phyloP scores from a whole-genome alignment of 2,888 invertebrate species.

The Myopa testacea region DNA sequence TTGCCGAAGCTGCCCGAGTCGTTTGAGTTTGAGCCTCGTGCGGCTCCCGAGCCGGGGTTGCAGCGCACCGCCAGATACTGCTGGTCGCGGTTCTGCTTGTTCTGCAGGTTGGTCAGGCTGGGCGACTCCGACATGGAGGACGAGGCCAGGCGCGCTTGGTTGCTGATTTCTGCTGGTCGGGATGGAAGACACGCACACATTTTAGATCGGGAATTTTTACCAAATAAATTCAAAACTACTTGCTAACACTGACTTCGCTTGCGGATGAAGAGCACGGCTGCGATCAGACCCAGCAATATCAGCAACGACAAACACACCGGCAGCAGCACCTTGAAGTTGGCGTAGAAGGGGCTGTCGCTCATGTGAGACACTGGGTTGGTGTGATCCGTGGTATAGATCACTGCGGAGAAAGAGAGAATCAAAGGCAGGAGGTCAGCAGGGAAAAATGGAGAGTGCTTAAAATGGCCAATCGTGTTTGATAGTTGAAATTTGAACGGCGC shows the following conservation, averaged over 20 bases:
- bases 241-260: slow-evolving; percentile 74
- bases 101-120: slow-evolving; percentile 82
- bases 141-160: slow-evolving; percentile 67
- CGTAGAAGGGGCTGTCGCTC: slow-evolving; percentile 75
- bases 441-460: not conserved
- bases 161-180: slow-evolving; percentile 66
- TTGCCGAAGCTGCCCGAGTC: slow-evolving; percentile 72
- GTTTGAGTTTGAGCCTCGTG: slow-evolving; percentile 67
- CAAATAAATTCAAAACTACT: not conserved
- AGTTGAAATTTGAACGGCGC: not conserved
- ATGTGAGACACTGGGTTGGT: slow-evolving; percentile 77
- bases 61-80: slow-evolving; percentile 80
- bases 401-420: slow-evolving; percentile 55
- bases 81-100: slow-evolving; percentile 83
- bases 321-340: slow-evolving; percentile 74
- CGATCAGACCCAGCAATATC: slow-evolving; percentile 75
- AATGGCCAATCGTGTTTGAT: not conserved
- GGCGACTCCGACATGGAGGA: slow-evolving; percentile 79
- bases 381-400: slow-evolving; percentile 74
- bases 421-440: not conserved
- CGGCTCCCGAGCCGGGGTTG: slow-evolving; percentile 69
- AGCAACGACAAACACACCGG: slow-evolving; percentile 78
- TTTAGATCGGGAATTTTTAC: not conserved
- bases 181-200: not conserved
- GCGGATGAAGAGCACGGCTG: slow-evolving; percentile 78